Evolutionary conservation across 2,888 invertebrate species (phyloP).

Genomic region (Drosophila infuscata): DNA sequence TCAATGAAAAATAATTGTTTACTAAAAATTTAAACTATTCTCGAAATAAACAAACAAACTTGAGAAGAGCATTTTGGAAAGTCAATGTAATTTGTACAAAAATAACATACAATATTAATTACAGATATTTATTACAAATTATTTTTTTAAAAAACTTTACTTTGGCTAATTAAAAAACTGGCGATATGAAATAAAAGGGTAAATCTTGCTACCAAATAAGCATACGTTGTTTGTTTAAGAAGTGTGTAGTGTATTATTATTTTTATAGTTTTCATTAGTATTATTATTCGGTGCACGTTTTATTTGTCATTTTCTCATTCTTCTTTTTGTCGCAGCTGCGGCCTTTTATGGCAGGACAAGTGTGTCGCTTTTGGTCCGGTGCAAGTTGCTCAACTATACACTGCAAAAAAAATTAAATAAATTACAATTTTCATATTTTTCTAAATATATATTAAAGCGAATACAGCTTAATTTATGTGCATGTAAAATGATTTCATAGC

Average conservation of each 20-base stretch:
- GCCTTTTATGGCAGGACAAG: slow-evolving; percentile 76
- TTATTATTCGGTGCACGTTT: slow-evolving; percentile 66
- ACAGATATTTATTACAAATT: neutral
- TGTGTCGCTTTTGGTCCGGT: slow-evolving; percentile 45
- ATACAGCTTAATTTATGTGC: neutral
- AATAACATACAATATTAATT: neutral
- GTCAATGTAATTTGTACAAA: too few species aligned
- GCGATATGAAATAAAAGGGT: neutral
- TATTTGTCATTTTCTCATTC: slow-evolving; percentile 27
- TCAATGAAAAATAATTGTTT: neutral
- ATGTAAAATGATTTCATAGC: neutral
- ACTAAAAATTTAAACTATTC: neutral
- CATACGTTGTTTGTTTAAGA: slow-evolving; percentile 58
- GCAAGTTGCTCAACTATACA: slow-evolving; percentile 61
- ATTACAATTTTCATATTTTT: neutral
- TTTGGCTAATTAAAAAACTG: too few species aligned
- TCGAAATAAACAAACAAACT: neutral
- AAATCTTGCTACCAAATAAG: slow-evolving; percentile 26
- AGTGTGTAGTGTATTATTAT: slow-evolving; percentile 41
- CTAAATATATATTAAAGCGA: neutral
- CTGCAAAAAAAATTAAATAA: slow-evolving; percentile 43
- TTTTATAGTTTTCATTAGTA: slow-evolving; percentile 48
- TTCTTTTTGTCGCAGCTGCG: slow-evolving; percentile 29
- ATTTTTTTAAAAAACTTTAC: neutral
- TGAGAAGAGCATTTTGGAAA: neutral